phyloP scores from a whole-genome alignment of 2,888 invertebrate genomes.

The Ormyrus rosae region DNA sequence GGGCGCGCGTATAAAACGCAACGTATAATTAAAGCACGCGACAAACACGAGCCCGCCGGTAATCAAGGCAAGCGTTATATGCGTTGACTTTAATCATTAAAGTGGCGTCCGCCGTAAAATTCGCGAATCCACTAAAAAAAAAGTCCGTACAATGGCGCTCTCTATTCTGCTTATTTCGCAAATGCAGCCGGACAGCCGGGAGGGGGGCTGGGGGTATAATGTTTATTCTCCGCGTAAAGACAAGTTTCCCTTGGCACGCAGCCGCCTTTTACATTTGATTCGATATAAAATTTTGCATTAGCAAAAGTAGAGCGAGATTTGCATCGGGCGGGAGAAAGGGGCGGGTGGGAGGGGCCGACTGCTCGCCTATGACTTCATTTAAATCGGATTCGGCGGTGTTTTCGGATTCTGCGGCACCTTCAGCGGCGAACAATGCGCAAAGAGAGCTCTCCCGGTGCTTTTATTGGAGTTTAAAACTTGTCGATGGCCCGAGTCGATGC shows the following conservation, averaged over 20 bases:
- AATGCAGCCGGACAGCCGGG: neutral
- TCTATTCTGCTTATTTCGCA: neutral
- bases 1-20: neutral
- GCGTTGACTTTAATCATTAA: no score
- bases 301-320: slow-evolving; percentile 43
- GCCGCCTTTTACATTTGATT: slow-evolving; percentile 29
- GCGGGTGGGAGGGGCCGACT: neutral
- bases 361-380: neutral
- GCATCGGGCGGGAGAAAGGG: slow-evolving; percentile 15
- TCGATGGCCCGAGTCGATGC: slow-evolving; percentile 37
- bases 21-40: neutral
- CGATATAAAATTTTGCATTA: slow-evolving; percentile 53
- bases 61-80: no score
- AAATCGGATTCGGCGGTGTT: slow-evolving; percentile 15
- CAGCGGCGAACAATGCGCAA: slow-evolving; percentile 28
- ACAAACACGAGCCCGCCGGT: neutral
- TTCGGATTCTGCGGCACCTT: slow-evolving; percentile 13
- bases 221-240: slow-evolving; percentile 40
- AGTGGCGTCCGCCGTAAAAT: no score
- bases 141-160: neutral
- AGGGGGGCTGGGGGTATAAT: neutral
- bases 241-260: slow-evolving; percentile 40
- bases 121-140: no score
- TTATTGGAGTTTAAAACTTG: slow-evolving; percentile 52
- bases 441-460: slow-evolving; percentile 2